Evolutionary conservation across 2,797 vertebrate species (phyloP).

Genomic region (Sus cebifrons): DNA sequence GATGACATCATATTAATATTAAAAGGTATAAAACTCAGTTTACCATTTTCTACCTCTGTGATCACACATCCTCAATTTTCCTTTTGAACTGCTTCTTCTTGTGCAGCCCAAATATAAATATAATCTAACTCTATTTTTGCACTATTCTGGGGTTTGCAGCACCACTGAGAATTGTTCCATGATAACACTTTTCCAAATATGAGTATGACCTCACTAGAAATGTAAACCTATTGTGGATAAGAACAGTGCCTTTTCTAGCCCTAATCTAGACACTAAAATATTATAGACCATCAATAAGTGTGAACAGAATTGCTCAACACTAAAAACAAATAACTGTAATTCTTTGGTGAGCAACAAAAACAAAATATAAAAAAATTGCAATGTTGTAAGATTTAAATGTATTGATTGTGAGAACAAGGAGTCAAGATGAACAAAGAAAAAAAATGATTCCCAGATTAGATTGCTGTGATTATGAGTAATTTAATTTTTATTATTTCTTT

Average conservation of each 20-base stretch:
- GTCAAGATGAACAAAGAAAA: background rate
- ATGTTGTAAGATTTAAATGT: background rate
- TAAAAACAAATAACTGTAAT: background rate
- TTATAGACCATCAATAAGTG: background rate
- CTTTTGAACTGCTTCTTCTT: conserved; percentile 1
- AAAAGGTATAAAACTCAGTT: background rate
- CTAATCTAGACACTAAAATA: background rate
- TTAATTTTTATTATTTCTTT: conserved; percentile 25
- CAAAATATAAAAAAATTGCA: background rate
- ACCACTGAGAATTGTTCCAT: background rate
- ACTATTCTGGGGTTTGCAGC: background rate
- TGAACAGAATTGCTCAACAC: background rate
- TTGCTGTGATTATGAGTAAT: background rate
- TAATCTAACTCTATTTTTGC: background rate
- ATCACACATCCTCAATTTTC: background rate
- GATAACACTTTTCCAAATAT: background rate
- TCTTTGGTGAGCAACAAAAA: background rate
- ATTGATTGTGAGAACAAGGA: background rate
- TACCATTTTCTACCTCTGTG: conserved; percentile 21
- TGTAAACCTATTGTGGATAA: background rate
- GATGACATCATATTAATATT: conserved; percentile 52
- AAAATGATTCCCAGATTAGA: background rate
- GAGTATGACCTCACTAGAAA: background rate
- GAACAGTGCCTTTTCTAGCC: background rate
- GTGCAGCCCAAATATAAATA: background rate